phyloP scores from a whole-genome alignment of 2,888 invertebrate species.

The Temnothorax unifasciatus region DNA sequence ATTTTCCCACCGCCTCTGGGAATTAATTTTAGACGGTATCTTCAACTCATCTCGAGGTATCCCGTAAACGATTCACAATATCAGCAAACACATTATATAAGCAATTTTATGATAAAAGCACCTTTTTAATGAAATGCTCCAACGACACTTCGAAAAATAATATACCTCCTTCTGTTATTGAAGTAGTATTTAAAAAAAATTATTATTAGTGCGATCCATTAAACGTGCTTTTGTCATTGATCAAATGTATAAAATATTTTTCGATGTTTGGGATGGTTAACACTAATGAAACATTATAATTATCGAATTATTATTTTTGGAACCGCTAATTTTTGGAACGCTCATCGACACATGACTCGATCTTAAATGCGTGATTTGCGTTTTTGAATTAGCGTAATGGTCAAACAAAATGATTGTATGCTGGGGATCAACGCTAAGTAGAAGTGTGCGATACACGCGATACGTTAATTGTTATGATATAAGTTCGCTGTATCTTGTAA shows the following conservation, averaged over 20 bases:
- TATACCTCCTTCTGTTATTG: background rate
- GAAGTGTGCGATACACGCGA: conserved; percentile 9
- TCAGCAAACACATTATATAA: conserved; percentile 22
- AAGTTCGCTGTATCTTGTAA: conserved; percentile 24
- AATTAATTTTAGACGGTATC: conserved; percentile 45
- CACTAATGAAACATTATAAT: background rate
- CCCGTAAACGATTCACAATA: conserved; percentile 16
- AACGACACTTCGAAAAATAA: background rate
- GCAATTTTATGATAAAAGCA: conserved; percentile 25
- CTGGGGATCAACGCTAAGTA: background rate
- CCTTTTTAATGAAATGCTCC: background rate
- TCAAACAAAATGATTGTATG: background rate
- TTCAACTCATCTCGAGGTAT: conserved; percentile 4
- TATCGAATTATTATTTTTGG: background rate
- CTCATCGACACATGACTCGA: background rate
- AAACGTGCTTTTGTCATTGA: background rate
- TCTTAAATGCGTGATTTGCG: background rate
- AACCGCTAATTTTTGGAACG: background rate
- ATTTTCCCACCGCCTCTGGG: conserved; percentile 6
- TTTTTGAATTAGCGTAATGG: background rate
- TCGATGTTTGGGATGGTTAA: background rate
- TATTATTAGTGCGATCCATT: background rate
- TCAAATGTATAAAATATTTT: conserved; percentile 10
- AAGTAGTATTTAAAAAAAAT: background rate
- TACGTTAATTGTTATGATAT: conserved; percentile 1